Base-by-base conservation (phyloP, 35 echinoderm and acorn worm genomes). In the Ptychodera flava region DNA sequence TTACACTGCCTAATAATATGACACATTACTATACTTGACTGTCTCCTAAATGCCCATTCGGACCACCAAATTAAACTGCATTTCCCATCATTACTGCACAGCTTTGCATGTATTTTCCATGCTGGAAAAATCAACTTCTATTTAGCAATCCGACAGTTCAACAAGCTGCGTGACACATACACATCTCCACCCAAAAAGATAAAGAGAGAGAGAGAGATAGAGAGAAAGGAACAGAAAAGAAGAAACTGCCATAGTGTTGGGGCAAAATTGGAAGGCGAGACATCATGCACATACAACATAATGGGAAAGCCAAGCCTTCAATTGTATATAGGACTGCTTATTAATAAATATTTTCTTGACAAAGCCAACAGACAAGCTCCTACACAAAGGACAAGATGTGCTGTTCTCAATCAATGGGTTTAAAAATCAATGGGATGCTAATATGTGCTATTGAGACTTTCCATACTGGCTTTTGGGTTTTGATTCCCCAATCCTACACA, bases 1-100 rank as follows among this genome's bases (percentile, higher is more conserved):
- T 64, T 64, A 64, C 45, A 64, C 45, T 64, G 45, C 45, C 45
- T 64, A 64, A 64, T 64, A 64, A 64, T 64, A 64, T 64, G 45
- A 64, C 45, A 64, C 45, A 64, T 64, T 64, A 64, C 45, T 64
- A 64, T 64, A 64, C 45, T 64, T 64, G 45, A 64, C 45, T 64
- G 45, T 64, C 45, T 64, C 6, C 45, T 64, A 64, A 64, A 64
- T 64, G 45, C 45, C 45, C 45, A 64, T 64, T 64, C 45, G 45
- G 45, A 64, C 45, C 45, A 64, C 45, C 45, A 64, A 64, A 64
- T 64, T 64, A 64, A 64, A 64, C 6, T 64, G 22, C 45, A 64
- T 64, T 64, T 64, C 22, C 6, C 22, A 64, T 64, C 45, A 64
- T 64, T 64, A 64, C 45, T 64, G 45, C 6, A 22, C 45, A 64